A percentile compares a stretch with the other conserved stretches of the same genome.
phyloP scores from a whole-genome alignment of 2,888 invertebrate genomes.

The Maniola hyperantus region DNA sequence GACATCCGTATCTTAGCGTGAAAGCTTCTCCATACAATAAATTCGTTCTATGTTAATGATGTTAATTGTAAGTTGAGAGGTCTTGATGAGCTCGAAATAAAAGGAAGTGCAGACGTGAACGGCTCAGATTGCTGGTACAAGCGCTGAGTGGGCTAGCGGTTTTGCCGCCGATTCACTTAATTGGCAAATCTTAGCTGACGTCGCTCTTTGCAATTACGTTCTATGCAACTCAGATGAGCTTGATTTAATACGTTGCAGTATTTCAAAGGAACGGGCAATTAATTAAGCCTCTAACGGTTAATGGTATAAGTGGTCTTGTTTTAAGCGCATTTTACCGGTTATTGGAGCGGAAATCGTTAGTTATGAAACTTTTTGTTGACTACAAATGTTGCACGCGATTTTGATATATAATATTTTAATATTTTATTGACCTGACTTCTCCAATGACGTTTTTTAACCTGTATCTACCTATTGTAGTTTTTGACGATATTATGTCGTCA shows the following conservation, averaged over 20 bases:
- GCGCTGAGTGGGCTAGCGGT: constrained; percentile 68
- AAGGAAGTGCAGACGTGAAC: constrained; percentile 39
- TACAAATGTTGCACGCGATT: constrained; percentile 10
- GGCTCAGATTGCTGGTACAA: constrained; percentile 36
- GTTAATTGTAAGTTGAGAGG: not conserved
- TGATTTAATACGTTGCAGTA: constrained; percentile 54
- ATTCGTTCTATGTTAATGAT: not conserved
- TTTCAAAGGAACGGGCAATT: constrained; percentile 38
- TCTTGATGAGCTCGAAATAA: constrained; percentile 30
- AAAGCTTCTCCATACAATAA: not conserved
- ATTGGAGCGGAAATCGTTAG: constrained; percentile 28
- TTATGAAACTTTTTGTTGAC: constrained; percentile 21
- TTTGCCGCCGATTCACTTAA: constrained; percentile 74
- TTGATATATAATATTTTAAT: constrained; percentile 5
- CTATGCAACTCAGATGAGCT: constrained; percentile 61
- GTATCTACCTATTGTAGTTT: too few species aligned
- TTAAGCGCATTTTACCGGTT: constrained; percentile 20
- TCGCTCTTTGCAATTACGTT: constrained; percentile 74
- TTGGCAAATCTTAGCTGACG: constrained; percentile 80
- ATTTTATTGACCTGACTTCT: not conserved
- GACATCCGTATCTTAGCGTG: too few species aligned
- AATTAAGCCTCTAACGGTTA: constrained; percentile 34
- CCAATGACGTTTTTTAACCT: too few species aligned
- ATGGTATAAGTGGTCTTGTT: constrained; percentile 26
- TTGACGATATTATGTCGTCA: too few species aligned